phyloP scores from a whole-genome alignment of 2,797 vertebrate genomes.

The Hydrophis major region DNA sequence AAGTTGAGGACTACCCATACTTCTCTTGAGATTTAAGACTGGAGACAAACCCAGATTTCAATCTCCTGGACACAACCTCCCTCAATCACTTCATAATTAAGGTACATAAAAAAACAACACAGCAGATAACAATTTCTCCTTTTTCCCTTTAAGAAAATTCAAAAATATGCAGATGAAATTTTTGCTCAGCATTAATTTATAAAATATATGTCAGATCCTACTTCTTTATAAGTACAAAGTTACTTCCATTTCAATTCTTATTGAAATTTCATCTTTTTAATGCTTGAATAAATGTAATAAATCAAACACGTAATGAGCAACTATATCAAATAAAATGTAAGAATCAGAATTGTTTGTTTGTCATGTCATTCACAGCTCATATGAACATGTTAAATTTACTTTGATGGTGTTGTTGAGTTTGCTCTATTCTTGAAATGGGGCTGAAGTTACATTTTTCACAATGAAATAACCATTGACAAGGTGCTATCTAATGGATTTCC shows the following conservation, averaged over 20 bases:
- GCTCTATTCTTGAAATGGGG: neutral
- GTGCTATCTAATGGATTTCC: neutral
- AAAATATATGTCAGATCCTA: neutral
- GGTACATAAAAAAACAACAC: neutral
- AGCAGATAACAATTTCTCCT: neutral
- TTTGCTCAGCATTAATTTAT: neutral
- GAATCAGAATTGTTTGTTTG: neutral
- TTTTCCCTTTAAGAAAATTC: neutral
- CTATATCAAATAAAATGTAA: neutral
- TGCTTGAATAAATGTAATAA: neutral
- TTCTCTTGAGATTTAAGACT: neutral
- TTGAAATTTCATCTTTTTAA: neutral
- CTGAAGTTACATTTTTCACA: neutral
- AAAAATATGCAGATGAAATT: neutral
- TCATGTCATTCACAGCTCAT: neutral
- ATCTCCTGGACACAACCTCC: neutral
- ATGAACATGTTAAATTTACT: neutral
- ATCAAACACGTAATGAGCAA: neutral
- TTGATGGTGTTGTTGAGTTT: neutral
- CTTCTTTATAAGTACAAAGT: neutral
- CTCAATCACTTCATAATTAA: neutral
- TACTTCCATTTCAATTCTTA: neutral
- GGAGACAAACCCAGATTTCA: neutral
- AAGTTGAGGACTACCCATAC: no score
- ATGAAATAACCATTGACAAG: neutral